Conservation (phyloP, 1,140 invertebrate genomes). For the Eriosoma lanigerum region DNA sequence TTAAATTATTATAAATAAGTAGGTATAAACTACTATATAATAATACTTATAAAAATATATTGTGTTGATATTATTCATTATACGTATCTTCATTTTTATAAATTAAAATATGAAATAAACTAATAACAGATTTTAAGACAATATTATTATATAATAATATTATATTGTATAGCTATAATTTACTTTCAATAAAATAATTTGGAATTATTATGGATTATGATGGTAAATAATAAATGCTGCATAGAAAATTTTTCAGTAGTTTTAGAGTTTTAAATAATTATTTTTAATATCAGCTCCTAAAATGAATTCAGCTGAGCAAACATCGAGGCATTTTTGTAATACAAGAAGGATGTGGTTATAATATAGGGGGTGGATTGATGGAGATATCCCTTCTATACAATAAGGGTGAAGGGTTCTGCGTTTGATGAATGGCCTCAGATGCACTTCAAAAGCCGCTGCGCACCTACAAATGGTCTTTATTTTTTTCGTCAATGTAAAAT, state of each 20-base stretch:
- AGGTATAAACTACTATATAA: too few species aligned
- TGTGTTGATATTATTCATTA: too few species aligned
- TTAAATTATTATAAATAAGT: too few species aligned
- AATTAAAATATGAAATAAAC: too few species aligned
- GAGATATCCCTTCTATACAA: slow-evolving; percentile 31
- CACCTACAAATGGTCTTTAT: slow-evolving; percentile 14
- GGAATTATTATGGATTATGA: too few species aligned
- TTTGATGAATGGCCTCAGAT: slow-evolving; percentile 36
- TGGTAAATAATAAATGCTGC: background rate
- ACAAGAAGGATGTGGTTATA: slow-evolving; percentile 36
- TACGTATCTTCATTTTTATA: too few species aligned
- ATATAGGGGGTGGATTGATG: slow-evolving; percentile 28
- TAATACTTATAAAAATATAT: too few species aligned
- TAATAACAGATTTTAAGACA: too few species aligned
- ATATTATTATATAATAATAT: too few species aligned
- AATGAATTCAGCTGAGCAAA: slow-evolving; percentile 40
- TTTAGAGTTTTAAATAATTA: background rate
- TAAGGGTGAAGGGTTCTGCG: slow-evolving; percentile 12
- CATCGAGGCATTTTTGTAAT: slow-evolving; percentile 32
- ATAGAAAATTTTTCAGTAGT: background rate
- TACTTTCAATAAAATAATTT: too few species aligned
- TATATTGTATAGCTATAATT: too few species aligned
- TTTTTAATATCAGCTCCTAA: slow-evolving; percentile 27
- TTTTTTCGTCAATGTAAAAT: background rate
- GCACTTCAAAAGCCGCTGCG: slow-evolving; percentile 45